Percentiles rank a stretch among this genome's conserved stretches.
phyloP scores from a whole-genome alignment of 2,888 invertebrate genomes.

The Gari tellinella region DNA sequence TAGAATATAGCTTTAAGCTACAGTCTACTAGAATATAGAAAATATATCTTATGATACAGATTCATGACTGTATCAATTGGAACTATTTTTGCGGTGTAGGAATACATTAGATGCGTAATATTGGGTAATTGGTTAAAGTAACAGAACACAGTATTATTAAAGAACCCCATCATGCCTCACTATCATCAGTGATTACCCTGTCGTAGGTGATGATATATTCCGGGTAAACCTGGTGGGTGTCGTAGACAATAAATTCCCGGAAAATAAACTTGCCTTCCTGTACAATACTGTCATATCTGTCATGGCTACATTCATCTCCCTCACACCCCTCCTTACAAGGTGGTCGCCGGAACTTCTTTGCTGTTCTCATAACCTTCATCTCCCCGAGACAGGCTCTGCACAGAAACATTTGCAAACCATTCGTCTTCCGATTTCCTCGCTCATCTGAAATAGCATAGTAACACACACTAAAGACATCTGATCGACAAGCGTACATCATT shows the following conservation, averaged over 20 bases:
- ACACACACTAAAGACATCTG: too few species aligned
- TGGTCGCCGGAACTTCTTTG: conserved; percentile 44
- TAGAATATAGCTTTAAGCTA: too few species aligned
- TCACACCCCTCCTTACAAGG: conserved; percentile 60
- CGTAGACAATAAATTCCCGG: conserved; percentile 70
- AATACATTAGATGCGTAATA: too few species aligned
- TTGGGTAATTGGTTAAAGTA: too few species aligned
- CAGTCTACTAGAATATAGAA: too few species aligned
- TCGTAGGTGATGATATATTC: conserved; percentile 70
- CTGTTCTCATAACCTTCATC: conserved; percentile 42
- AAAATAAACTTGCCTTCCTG: conserved; percentile 62
- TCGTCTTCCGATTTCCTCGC: conserved; percentile 15
- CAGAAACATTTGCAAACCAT: conserved; percentile 52
- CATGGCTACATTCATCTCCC: conserved; percentile 55
- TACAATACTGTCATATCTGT: conserved; percentile 66
- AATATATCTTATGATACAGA: too few species aligned
- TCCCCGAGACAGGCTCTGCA: conserved; percentile 44
- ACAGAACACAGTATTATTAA: too few species aligned
- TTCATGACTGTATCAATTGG: too few species aligned
- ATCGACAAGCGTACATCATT: too few species aligned
- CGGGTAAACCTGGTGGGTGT: conserved; percentile 60
- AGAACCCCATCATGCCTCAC: too few species aligned
- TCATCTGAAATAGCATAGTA: conserved; percentile 36
- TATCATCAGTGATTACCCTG: too few species aligned
- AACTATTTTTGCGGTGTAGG: too few species aligned